Conservation (phyloP, 2,888 invertebrate species). For the Lissonota sp. region DNA sequence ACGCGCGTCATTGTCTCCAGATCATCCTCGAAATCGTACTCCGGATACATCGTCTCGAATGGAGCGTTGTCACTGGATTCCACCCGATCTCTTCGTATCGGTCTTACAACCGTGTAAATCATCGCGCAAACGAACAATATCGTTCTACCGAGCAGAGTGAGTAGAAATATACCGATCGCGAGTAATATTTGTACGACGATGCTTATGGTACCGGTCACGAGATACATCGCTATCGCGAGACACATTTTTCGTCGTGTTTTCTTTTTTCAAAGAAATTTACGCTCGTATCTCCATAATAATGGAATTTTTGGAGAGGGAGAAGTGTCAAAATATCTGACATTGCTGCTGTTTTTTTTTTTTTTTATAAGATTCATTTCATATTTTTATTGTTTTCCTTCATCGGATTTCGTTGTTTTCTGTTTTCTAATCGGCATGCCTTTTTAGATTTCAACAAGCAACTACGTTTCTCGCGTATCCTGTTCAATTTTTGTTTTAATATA, state of each 20-base stretch:
- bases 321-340: neutral
- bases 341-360: no score
- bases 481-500: no score
- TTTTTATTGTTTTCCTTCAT: no score
- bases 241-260: conserved; percentile 63
- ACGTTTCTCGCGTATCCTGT: no score
- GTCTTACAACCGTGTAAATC: conserved; percentile 66
- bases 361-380: no score
- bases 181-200: conserved; percentile 65
- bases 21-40: conserved; percentile 73
- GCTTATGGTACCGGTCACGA: conserved; percentile 68
- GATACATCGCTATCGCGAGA: conserved; percentile 71
- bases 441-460: no score
- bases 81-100: conserved; percentile 34
- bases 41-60: conserved; percentile 75
- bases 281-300: neutral
- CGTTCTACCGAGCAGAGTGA: conserved; percentile 65
- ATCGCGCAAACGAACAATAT: conserved; percentile 68
- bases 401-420: no score
- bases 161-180: conserved; percentile 65
- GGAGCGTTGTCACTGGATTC: conserved; percentile 48
- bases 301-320: neutral
- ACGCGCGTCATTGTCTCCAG: conserved; percentile 70
- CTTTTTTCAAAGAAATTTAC: neutral
- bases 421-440: no score